phyloP scores from a whole-genome alignment of 2,797 vertebrate species.

The Lophura swinhoii region DNA sequence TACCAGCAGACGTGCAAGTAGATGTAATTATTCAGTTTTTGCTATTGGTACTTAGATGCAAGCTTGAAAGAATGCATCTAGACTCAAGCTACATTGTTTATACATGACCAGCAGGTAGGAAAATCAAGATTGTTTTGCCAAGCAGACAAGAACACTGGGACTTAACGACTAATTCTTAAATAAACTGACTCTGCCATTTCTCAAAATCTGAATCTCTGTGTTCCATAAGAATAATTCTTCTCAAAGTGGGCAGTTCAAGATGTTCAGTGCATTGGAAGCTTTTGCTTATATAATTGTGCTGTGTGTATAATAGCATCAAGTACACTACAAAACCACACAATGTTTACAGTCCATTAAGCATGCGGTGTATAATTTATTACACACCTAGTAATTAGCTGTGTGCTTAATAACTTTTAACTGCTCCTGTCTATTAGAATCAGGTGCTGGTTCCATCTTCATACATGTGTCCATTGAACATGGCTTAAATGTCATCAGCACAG shows the following conservation, averaged over 20 bases:
- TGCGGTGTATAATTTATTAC: accelerated
- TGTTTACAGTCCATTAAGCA: background rate
- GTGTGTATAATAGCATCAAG: background rate
- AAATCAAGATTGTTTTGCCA: constrained; percentile 15
- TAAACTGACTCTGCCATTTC: background rate
- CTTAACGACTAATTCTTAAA: background rate
- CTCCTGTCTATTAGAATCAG: background rate
- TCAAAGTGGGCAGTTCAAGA: background rate
- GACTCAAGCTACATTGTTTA: background rate
- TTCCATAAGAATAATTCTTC: background rate
- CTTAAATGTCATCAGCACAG: background rate
- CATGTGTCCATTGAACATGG: background rate
- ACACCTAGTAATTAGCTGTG: accelerated
- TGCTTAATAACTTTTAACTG: background rate
- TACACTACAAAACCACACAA: background rate
- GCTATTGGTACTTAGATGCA: background rate
- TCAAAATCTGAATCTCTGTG: background rate
- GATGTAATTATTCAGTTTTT: constrained; percentile 40
- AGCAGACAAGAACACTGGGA: background rate
- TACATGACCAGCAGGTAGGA: constrained; percentile 3
- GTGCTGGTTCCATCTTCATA: accelerated
- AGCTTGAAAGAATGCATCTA: constrained; percentile 41
- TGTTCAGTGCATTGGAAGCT: background rate
- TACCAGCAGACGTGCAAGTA: constrained; percentile 46
- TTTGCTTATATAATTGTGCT: background rate